Percentiles rank a stretch among this genome's conserved stretches.
These are phyloP conservation scores for Aldrovandia affinis DNA, from an alignment of 2,797 vertebrate genomes.

Conservation along the genomic window DNA sequence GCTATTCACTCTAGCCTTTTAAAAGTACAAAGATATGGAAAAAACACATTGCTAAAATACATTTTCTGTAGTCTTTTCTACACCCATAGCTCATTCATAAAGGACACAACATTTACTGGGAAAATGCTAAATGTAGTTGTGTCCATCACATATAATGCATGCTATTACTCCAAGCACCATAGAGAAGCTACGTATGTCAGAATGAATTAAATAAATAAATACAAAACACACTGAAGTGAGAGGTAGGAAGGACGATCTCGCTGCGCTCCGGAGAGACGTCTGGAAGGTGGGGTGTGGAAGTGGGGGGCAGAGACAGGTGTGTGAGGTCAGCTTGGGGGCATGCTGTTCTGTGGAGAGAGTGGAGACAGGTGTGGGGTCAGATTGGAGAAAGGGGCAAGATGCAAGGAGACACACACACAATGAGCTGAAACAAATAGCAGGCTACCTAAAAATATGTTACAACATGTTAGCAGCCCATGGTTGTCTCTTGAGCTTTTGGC, in stretches of 20 bases:
- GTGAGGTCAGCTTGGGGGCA: background rate
- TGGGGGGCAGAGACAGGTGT: conserved; percentile 32
- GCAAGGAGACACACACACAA: conserved; percentile 3
- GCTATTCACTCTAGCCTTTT: too few relatives aligned
- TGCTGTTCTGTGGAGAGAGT: background rate
- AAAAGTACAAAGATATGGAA: too few relatives aligned
- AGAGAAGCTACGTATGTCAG: background rate
- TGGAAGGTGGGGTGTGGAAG: background rate
- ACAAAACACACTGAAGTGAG: background rate
- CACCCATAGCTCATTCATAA: too few relatives aligned
- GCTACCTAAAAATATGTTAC: background rate
- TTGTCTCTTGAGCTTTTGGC: too few relatives aligned
- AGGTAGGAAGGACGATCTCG: background rate
- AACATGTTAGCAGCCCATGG: too few relatives aligned
- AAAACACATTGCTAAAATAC: too few relatives aligned
- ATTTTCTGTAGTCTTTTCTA: too few relatives aligned
- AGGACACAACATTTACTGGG: too few relatives aligned
- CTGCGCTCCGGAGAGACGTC: background rate
- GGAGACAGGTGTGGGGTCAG: background rate
- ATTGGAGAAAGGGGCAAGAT: background rate
- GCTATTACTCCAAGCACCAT: too few relatives aligned
- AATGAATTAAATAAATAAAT: background rate
- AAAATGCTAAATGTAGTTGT: too few relatives aligned
- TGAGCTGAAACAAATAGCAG: background rate
- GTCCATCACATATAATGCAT: too few relatives aligned